phyloP scores from a whole-genome alignment of 2,797 vertebrate genomes.

The Falco cherrug region DNA sequence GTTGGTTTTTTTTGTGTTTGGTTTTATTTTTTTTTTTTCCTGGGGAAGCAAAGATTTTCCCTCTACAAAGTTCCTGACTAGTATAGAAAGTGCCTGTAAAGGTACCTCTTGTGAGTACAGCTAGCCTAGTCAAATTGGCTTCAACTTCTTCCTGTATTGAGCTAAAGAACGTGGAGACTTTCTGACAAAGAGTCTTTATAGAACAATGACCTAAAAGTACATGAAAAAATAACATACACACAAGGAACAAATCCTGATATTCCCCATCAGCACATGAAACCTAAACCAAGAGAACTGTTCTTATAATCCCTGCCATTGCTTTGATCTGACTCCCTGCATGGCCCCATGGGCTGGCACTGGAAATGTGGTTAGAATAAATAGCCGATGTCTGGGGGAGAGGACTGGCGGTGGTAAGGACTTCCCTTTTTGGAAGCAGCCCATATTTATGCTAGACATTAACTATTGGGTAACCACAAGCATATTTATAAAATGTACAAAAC shows the following conservation, averaged over 20 bases:
- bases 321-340: not conserved
- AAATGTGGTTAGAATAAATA: not conserved
- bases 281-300: not conserved
- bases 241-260: not conserved
- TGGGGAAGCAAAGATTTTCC: not conserved
- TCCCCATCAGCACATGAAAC: not conserved
- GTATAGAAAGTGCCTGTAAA: not conserved
- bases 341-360: not conserved
- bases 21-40: not conserved
- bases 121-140: not conserved
- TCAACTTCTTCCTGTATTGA: not conserved
- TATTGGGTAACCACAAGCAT: not conserved
- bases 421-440: not conserved
- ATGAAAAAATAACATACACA: not conserved
- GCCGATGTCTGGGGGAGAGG: not conserved
- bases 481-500: not conserved
- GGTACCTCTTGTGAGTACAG: not conserved
- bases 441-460: not conserved
- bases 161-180: not conserved
- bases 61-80: not conserved
- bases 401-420: not conserved
- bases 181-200: not conserved
- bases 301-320: not conserved
- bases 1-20: not conserved
- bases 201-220: not conserved